Percentiles rank a stretch among this genome's conserved stretches.
These are phyloP conservation scores for Syrmaticus mikado DNA, from an alignment of 2,113 vertebrate genomes.

Conservation along the genomic window DNA sequence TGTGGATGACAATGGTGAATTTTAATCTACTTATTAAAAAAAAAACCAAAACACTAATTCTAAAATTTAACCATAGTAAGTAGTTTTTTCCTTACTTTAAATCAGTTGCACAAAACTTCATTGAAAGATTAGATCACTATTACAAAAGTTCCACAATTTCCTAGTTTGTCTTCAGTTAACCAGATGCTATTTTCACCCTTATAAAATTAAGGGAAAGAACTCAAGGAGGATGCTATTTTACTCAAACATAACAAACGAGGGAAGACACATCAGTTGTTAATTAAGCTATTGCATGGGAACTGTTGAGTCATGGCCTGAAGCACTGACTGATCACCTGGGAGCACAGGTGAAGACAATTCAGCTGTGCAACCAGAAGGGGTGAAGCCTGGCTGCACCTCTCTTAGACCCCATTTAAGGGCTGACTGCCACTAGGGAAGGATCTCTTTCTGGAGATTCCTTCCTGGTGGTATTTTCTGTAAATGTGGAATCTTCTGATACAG, in stretches of 20 bases:
- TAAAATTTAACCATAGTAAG: background rate
- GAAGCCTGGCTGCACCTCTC: no score
- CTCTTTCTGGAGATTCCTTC: no score
- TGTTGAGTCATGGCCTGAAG: no score
- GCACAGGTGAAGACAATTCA: no score
- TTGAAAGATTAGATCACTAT: background rate
- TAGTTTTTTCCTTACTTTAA: background rate
- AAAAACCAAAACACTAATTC: background rate
- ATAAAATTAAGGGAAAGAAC: background rate
- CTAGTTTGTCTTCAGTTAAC: background rate
- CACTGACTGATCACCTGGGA: no score
- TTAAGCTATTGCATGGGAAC: background rate
- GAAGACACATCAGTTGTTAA: background rate
- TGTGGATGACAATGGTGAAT: background rate
- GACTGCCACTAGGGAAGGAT: no score
- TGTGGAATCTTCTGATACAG: no score
- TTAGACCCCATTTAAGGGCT: no score
- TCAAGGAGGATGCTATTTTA: background rate
- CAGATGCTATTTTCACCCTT: background rate
- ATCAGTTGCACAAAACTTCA: background rate
- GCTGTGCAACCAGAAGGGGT: no score
- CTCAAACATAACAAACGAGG: background rate
- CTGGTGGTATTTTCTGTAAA: no score
- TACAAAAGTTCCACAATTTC: background rate
- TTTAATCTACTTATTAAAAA: background rate